Evolutionary conservation across 2,888 invertebrate genomes (phyloP), one percentile per base, ranked within the genome.

Genomic region (Lottia gigantea): DNA sequence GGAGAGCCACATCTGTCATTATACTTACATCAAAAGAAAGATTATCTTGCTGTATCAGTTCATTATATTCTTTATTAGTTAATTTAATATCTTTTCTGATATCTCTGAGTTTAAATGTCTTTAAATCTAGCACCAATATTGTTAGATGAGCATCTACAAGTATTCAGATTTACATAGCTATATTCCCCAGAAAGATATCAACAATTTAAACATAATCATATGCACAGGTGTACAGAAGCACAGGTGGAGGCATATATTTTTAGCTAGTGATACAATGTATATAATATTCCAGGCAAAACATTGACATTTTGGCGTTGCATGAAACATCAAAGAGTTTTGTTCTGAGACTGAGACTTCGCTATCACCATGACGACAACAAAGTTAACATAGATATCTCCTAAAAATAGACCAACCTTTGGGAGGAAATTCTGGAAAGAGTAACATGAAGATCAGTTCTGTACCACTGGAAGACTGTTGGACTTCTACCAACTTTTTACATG

Each of bases 391-490:
- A 31, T 31, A 31, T 31, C 31, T 2, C 3, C 31, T 31, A 31
- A 31, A 31, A 31, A n/a, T n/a, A n/a, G 11, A 40, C 40, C 6
- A 55, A 85, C 85, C 82, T 83, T 85, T 84, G 1, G 85, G 83
- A 11, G 82, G 82, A 64, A 76, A 82, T 23, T 79, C 78, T 26
- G 79, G 79, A 66, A 82, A 85, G 19, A 83, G 74, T 16, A 85
- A 74, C 16, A 83, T 67, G 64, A 84, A 78, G 8, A 84, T 77
- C 15, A 85, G 74, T 14, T 79, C 79, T 64, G 76, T 78, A 16
- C 82, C 81, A 26, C 78, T 75, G 12, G 81, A 78, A 11, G 80
- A 80, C 7, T 74, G 77, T 26, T 70, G 64, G 15, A 80, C 79
- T 19, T 73, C 69, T 31, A 82, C 66, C 46, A 84, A 73, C 63